phyloP scores from a whole-genome alignment of 2,888 invertebrate species.

The Agriotes lineatus region DNA sequence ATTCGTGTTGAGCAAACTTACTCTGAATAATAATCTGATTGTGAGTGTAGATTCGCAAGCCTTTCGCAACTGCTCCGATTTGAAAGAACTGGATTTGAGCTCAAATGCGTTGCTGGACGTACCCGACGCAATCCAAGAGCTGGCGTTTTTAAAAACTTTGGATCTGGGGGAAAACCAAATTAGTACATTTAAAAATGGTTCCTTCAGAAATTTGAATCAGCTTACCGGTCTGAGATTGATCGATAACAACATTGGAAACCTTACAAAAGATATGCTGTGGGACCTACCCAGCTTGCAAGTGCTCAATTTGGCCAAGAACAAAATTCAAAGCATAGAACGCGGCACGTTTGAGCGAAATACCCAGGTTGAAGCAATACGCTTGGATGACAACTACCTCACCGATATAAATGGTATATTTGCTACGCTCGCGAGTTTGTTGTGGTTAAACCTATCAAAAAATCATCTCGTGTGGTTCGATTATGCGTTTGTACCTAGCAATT shows the following conservation, averaged over 20 bases:
- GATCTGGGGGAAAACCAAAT: conserved; percentile 95
- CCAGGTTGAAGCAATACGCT: conserved; percentile 86
- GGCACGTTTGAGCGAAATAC: conserved; percentile 86
- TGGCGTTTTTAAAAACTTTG: conserved; percentile 86
- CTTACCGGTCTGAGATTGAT: conserved; percentile 89
- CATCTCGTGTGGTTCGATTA: conserved; percentile 94
- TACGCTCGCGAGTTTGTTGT: conserved; percentile 84
- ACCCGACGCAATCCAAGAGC: conserved; percentile 85
- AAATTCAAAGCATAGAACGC: conserved; percentile 86
- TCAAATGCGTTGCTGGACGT: conserved; percentile 86
- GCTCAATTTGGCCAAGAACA: conserved; percentile 90
- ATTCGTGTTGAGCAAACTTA: conserved; percentile 85
- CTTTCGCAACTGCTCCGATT: conserved; percentile 88
- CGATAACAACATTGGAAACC: conserved; percentile 89
- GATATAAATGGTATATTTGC: conserved; percentile 93
- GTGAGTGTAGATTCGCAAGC: conserved; percentile 83
- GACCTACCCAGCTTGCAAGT: conserved; percentile 87
- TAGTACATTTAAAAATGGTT: conserved; percentile 83
- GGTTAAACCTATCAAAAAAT: conserved; percentile 92
- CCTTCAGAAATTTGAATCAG: conserved; percentile 87
- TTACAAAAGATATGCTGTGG: conserved; percentile 88
- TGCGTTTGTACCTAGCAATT: conserved; percentile 89
- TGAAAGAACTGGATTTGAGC: conserved; percentile 90
- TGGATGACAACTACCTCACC: conserved; percentile 89
- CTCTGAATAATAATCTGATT: conserved; percentile 87